phyloP scores from a whole-genome alignment of 2,888 invertebrate species.

The Julus scandinavius region DNA sequence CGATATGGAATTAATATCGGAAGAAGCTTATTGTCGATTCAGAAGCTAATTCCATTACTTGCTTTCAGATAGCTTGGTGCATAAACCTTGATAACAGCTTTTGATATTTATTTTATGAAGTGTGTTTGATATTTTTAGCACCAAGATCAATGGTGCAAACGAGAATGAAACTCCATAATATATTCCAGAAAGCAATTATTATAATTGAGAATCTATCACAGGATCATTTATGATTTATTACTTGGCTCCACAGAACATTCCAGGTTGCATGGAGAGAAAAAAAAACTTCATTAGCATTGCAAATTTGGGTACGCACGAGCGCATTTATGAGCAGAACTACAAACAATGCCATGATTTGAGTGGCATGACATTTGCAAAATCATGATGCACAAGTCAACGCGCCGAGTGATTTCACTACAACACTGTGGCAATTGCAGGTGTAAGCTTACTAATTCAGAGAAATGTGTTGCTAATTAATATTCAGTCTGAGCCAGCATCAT shows the following conservation, averaged over 20 bases:
- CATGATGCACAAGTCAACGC: not conserved
- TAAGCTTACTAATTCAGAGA: not conserved
- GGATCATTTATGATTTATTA: too few species aligned
- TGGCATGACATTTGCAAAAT: conserved; percentile 17
- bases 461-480: not conserved
- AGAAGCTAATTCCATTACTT: not conserved
- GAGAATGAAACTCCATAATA: too few species aligned
- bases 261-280: not conserved
- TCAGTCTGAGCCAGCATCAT: not conserved
- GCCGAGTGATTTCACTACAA: not conserved
- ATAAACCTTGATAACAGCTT: too few species aligned
- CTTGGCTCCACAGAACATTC: not conserved
- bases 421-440: not conserved
- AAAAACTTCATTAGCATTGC: not conserved
- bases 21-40: not conserved
- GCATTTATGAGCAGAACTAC: conserved; percentile 24
- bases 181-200: too few species aligned
- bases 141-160: too few species aligned
- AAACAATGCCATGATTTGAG: not conserved
- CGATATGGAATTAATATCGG: not conserved
- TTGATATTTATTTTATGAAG: too few species aligned
- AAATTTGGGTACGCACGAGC: not conserved
- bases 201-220: too few species aligned
- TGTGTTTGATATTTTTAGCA: too few species aligned
- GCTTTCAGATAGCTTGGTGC: not conserved